Evolutionary conservation across 2,113 vertebrate genomes (phyloP).

Genomic region (Gobio gobio): DNA sequence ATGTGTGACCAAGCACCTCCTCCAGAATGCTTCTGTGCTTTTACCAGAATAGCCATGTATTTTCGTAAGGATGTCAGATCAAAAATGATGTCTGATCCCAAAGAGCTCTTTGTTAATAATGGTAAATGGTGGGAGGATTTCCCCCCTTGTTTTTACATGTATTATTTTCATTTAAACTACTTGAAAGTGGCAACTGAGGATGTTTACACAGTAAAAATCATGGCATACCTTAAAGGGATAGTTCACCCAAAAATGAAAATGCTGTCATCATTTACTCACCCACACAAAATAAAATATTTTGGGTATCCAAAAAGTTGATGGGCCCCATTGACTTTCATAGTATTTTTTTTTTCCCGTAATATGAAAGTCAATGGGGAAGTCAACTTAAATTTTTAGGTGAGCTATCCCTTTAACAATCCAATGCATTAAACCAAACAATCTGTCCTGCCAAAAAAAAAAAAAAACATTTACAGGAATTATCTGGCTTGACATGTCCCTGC

Average conservation of each 20-base stretch:
- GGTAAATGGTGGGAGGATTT: not conserved
- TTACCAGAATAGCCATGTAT: conserved; percentile 30
- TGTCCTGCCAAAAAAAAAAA: conserved; percentile 4
- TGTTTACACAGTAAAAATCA: not conserved
- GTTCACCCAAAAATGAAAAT: no score
- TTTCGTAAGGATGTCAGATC: conserved; percentile 28
- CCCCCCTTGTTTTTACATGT: not conserved
- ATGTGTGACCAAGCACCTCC: conserved; percentile 63
- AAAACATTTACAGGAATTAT: conserved; percentile 20
- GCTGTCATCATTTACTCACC: no score
- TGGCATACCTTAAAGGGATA: not conserved
- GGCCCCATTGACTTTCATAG: no score
- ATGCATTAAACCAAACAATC: conserved; percentile 6
- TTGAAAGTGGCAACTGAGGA: not conserved
- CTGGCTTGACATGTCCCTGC: not conserved
- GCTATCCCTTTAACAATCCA: not conserved
- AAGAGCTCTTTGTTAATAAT: not conserved
- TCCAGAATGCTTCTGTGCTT: conserved; percentile 42
- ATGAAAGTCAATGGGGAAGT: no score
- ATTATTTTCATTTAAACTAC: not conserved
- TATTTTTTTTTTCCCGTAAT: no score
- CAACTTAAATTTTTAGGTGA: no score
- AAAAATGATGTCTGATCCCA: not conserved
- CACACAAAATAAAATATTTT: no score
- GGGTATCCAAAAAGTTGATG: no score